Evolutionary conservation across 2,888 invertebrate genomes (phyloP), one percentile per base, ranked within the genome.

Genomic region (Osmoderma eremita): DNA sequence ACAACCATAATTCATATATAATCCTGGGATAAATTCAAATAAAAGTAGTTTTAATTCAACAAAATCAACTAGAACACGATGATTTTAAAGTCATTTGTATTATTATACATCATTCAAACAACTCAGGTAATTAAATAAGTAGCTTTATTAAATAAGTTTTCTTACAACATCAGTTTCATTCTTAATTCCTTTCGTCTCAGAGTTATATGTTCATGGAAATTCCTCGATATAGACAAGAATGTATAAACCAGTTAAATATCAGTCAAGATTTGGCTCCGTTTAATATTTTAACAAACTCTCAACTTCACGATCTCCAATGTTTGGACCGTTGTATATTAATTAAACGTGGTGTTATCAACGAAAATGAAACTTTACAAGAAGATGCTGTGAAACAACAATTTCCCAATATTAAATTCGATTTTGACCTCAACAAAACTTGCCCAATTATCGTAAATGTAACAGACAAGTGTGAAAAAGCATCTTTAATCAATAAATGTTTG

Each of bases 381-480:
- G 22, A 22, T 6, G 45, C 4, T 30, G 15, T 61, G 30, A 45
- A 45, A 3, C 30, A 61, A 45, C 13, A 18, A n/a, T 45, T 45
- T n/a, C 58, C 58, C 2, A 61, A 45, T 8, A 17, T 61, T 10
- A 45, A 61, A 17, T 10, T 15, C n/a, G 30, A 24, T 0, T 10
- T 15, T 22, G n/a, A 30, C 12, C 1, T 61, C 3, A 45, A 17
- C 15, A 15, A 61, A 30, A 10, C 4, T 3, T 61, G 58, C n/a
- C 58, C 58, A 4, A 30, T 48, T 17, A 30, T 61, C 22, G 15
- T 12, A 8, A 61, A 61, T 36, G 10, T 61, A 24, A 61, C 58
- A 1, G 58, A 61, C 45, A 45, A 61, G 17, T 61, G 58, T 8
- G 58, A 61, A 15, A 61, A 48, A 36, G 45, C 17, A 5, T 61